Conservation (phyloP, 2,113 vertebrate genomes). For the Chamaea fasciata region DNA sequence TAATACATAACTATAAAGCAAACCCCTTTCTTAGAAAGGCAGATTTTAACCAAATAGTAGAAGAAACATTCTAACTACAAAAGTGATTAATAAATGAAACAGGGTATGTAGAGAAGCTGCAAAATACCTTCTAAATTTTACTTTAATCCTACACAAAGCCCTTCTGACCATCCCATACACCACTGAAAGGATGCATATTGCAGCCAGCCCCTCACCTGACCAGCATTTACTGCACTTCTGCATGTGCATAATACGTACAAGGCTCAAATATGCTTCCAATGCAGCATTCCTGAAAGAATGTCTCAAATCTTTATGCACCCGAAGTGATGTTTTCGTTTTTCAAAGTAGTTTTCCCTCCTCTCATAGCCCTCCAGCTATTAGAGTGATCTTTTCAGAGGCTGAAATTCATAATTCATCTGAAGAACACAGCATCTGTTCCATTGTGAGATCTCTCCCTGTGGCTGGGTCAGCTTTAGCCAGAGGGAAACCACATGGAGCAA, state of each 20-base stretch:
- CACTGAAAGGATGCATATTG: neutral
- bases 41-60: neutral
- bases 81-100: neutral
- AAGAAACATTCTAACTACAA: neutral
- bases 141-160: neutral
- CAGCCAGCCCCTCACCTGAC: neutral
- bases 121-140: neutral
- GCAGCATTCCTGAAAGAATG: neutral
- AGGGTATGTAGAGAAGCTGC: neutral
- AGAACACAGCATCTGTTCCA: neutral
- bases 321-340: neutral
- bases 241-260: fast-evolving
- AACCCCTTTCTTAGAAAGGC: neutral
- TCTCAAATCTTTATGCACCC: neutral
- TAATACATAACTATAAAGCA: neutral
- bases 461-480: neutral
- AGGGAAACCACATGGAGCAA: neutral
- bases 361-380: neutral
- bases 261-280: neutral
- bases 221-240: neutral
- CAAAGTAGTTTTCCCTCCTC: neutral
- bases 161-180: neutral
- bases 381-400: neutral
- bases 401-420: neutral
- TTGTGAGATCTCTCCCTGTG: neutral